Evolutionary conservation across 2,113 vertebrate species (phyloP), one percentile per base, ranked within the genome.

Genomic region (Cichladusa arquata): DNA sequence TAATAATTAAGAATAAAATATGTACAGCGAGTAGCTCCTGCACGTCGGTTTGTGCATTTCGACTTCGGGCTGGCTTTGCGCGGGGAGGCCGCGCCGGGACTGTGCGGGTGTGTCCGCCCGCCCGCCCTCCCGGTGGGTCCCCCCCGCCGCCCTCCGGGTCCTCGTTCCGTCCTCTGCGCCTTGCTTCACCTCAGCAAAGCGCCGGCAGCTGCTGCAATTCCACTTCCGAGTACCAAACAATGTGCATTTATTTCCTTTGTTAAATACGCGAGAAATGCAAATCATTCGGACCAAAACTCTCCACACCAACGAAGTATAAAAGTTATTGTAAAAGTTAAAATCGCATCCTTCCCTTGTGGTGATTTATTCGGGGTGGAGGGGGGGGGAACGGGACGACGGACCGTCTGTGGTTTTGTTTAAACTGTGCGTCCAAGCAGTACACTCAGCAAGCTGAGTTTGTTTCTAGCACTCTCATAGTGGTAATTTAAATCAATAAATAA

Each of bases 401-500:
- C 34, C 3, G 58, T 36, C 64, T 54, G 69, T 44, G 72, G 24
- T 70, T 96, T 80, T 82, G 14, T 93, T 95, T 50, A 87, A 91
- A 73, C 22, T 34, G 64, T 70, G 90, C 44, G 22, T 89, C 90
- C 88, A 91, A 96, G 81, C 93, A 48, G 64, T 45, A 79, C 45
- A 9, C 84, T 86, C 82, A 61, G 73, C 38, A 7, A 53, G n/a
- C 77, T 76, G 94, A 70, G 56, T n/a, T 94, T 85, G 64, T 93
- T 95, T 80, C 81, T 70, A 84, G 95, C 73, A 86, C 81, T 93
- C 93, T 86, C 50, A n/a, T 95, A 97, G 97, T 94, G 95, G 97
- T 96, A 94, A 86, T 94, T 74, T 54, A 96, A 97, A 88, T 97
- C 92, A 98, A 98, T 98, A 98, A 98, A 98, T 98, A 98, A 97